Percentiles rank a stretch among this genome's conserved stretches.
These are phyloP conservation scores for Dolichoris vasculosae DNA, from an alignment of 1,140 invertebrate species.

Conservation along the genomic window DNA sequence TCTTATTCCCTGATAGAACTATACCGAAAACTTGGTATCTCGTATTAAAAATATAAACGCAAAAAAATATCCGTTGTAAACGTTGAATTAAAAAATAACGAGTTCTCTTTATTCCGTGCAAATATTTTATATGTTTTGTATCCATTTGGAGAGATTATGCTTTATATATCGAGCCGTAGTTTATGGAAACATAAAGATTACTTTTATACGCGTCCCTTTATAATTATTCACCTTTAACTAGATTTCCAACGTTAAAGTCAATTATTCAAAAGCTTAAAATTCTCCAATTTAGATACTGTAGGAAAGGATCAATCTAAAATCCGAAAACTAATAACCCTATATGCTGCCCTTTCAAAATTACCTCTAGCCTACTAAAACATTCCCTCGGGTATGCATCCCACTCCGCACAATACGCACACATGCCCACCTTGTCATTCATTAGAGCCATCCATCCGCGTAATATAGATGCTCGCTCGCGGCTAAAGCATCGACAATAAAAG, in stretches of 20 bases:
- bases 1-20: no score
- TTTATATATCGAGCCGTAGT: no score
- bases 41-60: no score
- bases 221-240: not conserved
- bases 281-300: not conserved
- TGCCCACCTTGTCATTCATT: conserved; percentile 34
- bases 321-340: not conserved
- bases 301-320: not conserved
- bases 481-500: conserved; percentile 47
- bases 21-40: no score
- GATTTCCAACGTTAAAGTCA: no score
- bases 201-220: not conserved
- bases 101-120: no score
- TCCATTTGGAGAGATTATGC: no score
- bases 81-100: no score
- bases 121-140: no score
- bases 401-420: not conserved
- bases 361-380: not conserved
- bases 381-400: not conserved
- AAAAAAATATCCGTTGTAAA: no score
- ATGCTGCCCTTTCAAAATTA: not conserved
- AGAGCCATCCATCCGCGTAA: conserved; percentile 45
- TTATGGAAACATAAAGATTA: no score
- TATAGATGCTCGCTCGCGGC: conserved; percentile 29
- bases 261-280: not conserved